Base-by-base conservation (phyloP, 2,797 vertebrate genomes). In the Heterohyrax brucei region DNA sequence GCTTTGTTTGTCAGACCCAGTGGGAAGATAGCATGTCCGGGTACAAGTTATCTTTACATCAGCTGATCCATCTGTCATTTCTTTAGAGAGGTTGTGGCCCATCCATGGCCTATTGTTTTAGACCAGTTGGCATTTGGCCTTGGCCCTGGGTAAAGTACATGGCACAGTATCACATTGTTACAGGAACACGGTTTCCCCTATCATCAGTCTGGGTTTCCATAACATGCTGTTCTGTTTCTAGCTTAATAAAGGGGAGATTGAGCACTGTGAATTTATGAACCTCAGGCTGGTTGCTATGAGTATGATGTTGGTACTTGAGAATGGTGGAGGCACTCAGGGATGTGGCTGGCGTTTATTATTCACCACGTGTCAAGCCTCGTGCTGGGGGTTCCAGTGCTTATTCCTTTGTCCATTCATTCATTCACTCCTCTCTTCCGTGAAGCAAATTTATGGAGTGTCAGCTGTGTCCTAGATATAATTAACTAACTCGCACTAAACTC, bases 241-340 rank as follows among this genome's bases (percentile, higher is more conserved):
- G 64, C 39, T 68, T 24, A 14, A 3, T 66, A 46, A 89, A 93
- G 62, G 53, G 21, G 59, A 46, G 53, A n/a, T 80, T 95, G 46
- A 1, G 30, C 75, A 14, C 39, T 30, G 21, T 66, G 76, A n/a
- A 50, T 83, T 91, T 48, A 2, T 33, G 77, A 93, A 88, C 39
- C 75, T 19, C 33, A 14, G 93, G n/a, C 33, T 86, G 10, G 59
- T 95, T 92, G 77, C 91, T 87, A 10, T 86, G 89, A 93, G 89
- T 62, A 59, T 46, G 86, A 96, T 93, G 39, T n/a, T 16, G 1
- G 5, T 9, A 9, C 81, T 84, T 24, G 33, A 86, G 68, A 90
- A 72, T 46, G 28, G 82, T 26, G 75, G 48, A 1, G 4, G 48
- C 1, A 7, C 61, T 44, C n/a, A 9, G 44, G 62, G 68, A 28